These are phyloP conservation scores for Actinopyga echinites DNA, from an alignment of 53 echinoderm and acorn worm species.

Conservation along the genomic window DNA sequence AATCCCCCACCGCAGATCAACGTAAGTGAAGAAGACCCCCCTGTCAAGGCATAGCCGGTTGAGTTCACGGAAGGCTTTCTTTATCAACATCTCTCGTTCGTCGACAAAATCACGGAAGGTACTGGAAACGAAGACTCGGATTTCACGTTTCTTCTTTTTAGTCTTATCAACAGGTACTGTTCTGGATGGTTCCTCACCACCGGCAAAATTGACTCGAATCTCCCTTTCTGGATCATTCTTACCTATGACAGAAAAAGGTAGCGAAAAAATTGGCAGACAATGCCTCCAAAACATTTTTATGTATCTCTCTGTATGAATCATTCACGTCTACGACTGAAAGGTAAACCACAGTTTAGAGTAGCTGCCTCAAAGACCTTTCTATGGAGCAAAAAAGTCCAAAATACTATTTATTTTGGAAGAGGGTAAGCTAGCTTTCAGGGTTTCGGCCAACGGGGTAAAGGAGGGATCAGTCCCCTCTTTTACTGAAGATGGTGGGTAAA, in stretches of 20 bases:
- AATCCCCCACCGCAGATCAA: constrained; percentile 91
- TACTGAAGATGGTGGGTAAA: too few relatives aligned
- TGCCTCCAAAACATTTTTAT: too few relatives aligned
- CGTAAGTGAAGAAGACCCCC: constrained; percentile 87
- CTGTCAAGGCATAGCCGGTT: constrained; percentile 85
- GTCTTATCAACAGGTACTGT: constrained; percentile 1
- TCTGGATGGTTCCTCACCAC: constrained; percentile 13
- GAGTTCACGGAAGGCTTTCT: constrained; percentile 87
- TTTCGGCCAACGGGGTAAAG: too few relatives aligned
- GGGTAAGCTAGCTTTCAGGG: too few relatives aligned
- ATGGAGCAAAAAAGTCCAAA: too few relatives aligned
- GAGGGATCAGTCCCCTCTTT: too few relatives aligned
- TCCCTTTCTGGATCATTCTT: background rate
- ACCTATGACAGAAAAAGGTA: background rate
- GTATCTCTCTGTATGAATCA: too few relatives aligned
- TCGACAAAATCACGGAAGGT: constrained; percentile 85
- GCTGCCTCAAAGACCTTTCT: too few relatives aligned
- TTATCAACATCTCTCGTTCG: constrained; percentile 85
- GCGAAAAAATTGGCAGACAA: too few relatives aligned
- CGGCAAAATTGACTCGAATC: constrained; percentile 10
- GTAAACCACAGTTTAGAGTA: too few relatives aligned
- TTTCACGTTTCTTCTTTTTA: constrained; percentile 68
- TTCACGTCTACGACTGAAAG: too few relatives aligned
- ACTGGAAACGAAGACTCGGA: constrained; percentile 89
- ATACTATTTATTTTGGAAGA: too few relatives aligned